Evolutionary conservation across 2,113 vertebrate species (phyloP).

Genomic region (Columba janthina): DNA sequence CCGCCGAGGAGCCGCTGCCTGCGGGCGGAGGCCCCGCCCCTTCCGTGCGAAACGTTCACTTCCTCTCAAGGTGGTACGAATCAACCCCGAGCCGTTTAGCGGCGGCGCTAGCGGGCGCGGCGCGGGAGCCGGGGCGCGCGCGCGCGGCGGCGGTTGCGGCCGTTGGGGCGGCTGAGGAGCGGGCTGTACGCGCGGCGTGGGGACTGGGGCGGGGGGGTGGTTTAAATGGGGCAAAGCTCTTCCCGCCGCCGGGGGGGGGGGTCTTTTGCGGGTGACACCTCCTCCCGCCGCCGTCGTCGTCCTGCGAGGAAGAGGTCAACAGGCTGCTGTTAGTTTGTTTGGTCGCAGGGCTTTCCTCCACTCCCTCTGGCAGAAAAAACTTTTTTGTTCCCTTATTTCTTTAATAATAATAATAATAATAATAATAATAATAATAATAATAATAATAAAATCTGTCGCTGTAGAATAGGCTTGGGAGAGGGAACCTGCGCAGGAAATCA

Average conservation of each 20-base stretch:
- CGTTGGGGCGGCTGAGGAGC: background rate
- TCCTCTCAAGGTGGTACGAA: slow-evolving; percentile 97
- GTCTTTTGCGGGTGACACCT: no score
- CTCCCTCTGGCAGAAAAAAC: background rate
- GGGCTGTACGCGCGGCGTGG: background rate
- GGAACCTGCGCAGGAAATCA: background rate
- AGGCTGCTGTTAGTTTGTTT: background rate
- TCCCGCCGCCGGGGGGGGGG: background rate
- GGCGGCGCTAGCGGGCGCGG: background rate
- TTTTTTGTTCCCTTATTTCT: no score
- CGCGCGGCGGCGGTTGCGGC: background rate
- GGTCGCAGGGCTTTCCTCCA: background rate
- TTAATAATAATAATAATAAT: no score
- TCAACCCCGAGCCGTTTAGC: slow-evolving; percentile 86
- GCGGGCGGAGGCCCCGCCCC: slow-evolving; percentile 87
- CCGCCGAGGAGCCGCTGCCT: slow-evolving; percentile 53
- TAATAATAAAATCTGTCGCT: background rate
- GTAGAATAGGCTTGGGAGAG: background rate
- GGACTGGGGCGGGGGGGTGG: background rate
- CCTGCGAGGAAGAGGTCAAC: background rate
- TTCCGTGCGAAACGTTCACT: slow-evolving; percentile 95
- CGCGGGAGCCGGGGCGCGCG: background rate
- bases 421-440: no score
- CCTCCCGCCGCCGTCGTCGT: background rate
- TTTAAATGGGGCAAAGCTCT: background rate